phyloP scores from a whole-genome alignment of 2,113 vertebrate genomes.

The Acanthochromis polyacanthus region DNA sequence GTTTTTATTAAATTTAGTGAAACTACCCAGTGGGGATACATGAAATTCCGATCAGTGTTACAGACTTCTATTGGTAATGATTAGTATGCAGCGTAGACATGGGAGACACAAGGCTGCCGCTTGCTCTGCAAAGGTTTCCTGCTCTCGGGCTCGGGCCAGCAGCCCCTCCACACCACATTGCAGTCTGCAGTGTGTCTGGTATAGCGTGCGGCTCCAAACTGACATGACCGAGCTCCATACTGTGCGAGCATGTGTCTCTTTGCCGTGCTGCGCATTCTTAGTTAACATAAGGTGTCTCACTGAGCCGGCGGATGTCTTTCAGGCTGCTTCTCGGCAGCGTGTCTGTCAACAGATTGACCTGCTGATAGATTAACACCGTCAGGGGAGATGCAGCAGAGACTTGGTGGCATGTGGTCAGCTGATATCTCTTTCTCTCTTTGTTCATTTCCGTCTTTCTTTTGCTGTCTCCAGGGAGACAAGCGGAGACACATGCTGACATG shows the following conservation, averaged over 20 bases:
- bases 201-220: conserved; percentile 34
- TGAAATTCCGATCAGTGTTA: not conserved
- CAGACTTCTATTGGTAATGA: not conserved
- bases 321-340: conserved; percentile 45
- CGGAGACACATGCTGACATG: conserved; percentile 60
- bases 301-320: conserved; percentile 55
- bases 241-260: conserved; percentile 65
- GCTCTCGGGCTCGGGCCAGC: conserved; percentile 8
- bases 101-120: not conserved
- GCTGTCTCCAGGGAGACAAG: conserved; percentile 55
- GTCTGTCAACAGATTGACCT: conserved; percentile 64
- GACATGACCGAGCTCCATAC: conserved; percentile 45
- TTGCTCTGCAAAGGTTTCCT: not conserved
- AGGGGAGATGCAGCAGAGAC: conserved; percentile 48
- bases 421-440: conserved; percentile 41
- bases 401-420: conserved; percentile 55
- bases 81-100: not conserved
- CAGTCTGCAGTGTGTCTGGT: conserved; percentile 10
- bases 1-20: not conserved
- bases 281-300: conserved; percentile 56
- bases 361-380: conserved; percentile 47
- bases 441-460: conserved; percentile 35
- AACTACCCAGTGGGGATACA: too few relatives aligned
- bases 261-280: conserved; percentile 19
- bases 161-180: conserved; percentile 16